Conservation (phyloP, 2,113 vertebrate species). For the Cheilinus undulatus region DNA sequence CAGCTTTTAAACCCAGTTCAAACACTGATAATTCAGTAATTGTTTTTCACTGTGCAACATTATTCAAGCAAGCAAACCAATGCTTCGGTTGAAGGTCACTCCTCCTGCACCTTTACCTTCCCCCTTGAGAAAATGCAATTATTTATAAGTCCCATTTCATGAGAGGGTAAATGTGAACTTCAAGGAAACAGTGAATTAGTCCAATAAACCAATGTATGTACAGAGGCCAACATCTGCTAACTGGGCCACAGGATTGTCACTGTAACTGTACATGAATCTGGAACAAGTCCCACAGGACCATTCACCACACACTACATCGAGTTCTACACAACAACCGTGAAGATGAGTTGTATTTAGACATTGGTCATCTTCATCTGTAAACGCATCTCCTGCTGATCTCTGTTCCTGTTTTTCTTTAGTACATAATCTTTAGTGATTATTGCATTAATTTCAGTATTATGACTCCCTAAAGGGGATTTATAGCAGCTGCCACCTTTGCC, state of each 20-base stretch:
- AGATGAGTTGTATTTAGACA: slow-evolving; percentile 1
- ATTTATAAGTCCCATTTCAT: background rate
- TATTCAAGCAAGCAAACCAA: background rate
- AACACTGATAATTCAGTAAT: background rate
- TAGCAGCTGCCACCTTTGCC: slow-evolving; percentile 34
- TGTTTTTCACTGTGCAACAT: background rate
- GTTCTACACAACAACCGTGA: slow-evolving; percentile 17
- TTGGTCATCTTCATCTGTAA: background rate
- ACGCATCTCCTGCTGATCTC: background rate
- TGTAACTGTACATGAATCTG: slow-evolving; percentile 67
- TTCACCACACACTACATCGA: background rate
- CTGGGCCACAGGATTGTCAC: slow-evolving; percentile 60
- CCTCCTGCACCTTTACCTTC: background rate
- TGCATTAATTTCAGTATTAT: slow-evolving; percentile 17
- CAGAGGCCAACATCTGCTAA: slow-evolving; percentile 65
- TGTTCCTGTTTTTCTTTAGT: background rate
- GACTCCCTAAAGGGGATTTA: background rate
- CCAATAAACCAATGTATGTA: slow-evolving; percentile 28
- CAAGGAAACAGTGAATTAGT: slow-evolving; percentile 19
- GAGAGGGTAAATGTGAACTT: background rate
- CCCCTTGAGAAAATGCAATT: background rate
- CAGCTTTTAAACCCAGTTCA: background rate
- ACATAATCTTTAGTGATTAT: background rate
- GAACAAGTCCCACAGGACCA: slow-evolving; percentile 69
- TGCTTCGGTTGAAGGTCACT: background rate